Conservation (phyloP, 2,797 vertebrate species). For the Scomberomorus guttatus region DNA sequence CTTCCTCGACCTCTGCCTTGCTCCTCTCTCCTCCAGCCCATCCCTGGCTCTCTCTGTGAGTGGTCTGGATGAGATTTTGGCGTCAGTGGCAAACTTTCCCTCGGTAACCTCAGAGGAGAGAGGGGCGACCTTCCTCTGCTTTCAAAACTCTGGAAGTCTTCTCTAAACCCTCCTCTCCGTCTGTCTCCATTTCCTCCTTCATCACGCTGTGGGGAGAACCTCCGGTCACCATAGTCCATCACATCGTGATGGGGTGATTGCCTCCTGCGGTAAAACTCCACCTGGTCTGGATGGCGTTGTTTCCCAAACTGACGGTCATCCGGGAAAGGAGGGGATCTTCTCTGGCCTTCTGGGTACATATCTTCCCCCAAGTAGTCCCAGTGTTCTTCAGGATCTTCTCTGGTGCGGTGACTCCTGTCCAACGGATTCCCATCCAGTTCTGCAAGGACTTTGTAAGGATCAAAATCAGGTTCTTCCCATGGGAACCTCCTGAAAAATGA, state of each 20-base stretch:
- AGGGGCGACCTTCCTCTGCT: constrained; percentile 26
- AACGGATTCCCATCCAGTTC: constrained; percentile 34
- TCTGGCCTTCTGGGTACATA: constrained; percentile 53
- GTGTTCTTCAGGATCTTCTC: constrained; percentile 57
- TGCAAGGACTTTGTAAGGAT: constrained; percentile 52
- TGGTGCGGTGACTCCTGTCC: constrained; percentile 27
- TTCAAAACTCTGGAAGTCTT: constrained; percentile 58
- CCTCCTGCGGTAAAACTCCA: constrained; percentile 52
- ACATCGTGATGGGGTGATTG: not conserved
- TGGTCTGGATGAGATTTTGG: constrained; percentile 42
- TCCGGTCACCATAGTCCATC: constrained; percentile 26
- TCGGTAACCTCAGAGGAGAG: constrained; percentile 55
- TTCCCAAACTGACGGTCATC: constrained; percentile 28
- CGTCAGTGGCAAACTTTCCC: constrained; percentile 56
- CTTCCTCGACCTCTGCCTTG: constrained; percentile 53
- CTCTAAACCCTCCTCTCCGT: constrained; percentile 52
- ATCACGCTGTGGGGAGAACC: constrained; percentile 40
- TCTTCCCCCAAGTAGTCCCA: constrained; percentile 65
- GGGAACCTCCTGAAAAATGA: constrained; percentile 66
- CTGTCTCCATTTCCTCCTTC: constrained; percentile 21
- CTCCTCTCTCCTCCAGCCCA: constrained; percentile 71
- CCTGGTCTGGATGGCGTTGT: constrained; percentile 41
- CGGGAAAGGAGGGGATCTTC: constrained; percentile 54
- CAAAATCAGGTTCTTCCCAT: constrained; percentile 70
- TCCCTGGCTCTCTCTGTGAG: constrained; percentile 52